Evolutionary conservation across 2,888 invertebrate genomes (phyloP).

Genomic region (Scaptomyza cyrtandrae): DNA sequence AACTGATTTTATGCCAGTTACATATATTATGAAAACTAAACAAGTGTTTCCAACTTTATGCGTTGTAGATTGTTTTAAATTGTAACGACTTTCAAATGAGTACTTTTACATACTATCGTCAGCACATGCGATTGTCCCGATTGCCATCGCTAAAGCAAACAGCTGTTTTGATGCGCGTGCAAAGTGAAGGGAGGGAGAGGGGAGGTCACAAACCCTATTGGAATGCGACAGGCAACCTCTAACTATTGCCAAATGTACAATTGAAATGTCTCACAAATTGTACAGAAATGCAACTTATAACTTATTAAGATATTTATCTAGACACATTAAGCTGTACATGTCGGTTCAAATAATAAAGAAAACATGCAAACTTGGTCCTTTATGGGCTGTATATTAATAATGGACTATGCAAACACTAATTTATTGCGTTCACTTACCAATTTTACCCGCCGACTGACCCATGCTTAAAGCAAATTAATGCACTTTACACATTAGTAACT

Average conservation of each 20-base stretch:
- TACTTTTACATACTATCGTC: conserved; percentile 44
- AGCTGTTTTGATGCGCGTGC: conserved; percentile 57
- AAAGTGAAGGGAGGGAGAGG: neutral
- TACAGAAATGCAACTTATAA: neutral
- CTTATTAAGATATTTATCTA: neutral
- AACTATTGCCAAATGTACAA: conserved; percentile 36
- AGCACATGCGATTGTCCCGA: neutral
- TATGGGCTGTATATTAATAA: conserved; percentile 11
- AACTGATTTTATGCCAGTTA: too few relatives aligned
- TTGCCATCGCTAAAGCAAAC: conserved; percentile 57
- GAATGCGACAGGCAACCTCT: conserved; percentile 47
- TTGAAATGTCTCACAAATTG: conserved; percentile 9
- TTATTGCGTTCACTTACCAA: conserved; percentile 71
- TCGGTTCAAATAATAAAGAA: neutral
- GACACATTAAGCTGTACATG: neutral
- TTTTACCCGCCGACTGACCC: conserved; percentile 82
- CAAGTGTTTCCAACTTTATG: neutral
- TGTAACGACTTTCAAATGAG: conserved; percentile 19
- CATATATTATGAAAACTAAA: neutral
- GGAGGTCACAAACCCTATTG: conserved; percentile 72
- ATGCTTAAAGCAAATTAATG: conserved; percentile 45
- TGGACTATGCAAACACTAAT: conserved; percentile 12
- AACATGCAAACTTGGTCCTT: neutral
- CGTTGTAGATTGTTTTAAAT: conserved; percentile 3
- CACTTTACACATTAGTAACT: conserved; percentile 30